These are phyloP conservation scores for Ivindomyrus marchei DNA, from an alignment of 2,113 vertebrate genomes.

Conservation along the genomic window DNA sequence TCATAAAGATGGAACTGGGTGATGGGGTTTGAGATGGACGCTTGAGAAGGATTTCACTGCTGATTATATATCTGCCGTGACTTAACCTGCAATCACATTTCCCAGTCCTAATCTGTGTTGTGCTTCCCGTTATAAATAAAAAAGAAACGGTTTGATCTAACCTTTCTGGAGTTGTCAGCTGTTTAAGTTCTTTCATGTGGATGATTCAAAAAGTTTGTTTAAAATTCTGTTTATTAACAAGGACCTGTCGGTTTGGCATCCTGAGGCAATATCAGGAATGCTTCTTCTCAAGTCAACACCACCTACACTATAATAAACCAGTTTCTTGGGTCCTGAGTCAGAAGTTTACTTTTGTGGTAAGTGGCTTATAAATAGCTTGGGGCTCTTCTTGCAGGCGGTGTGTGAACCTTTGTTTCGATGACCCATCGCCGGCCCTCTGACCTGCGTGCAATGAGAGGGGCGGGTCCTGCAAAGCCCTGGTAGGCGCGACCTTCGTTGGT, in stretches of 20 bases:
- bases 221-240: not conserved
- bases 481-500: constrained; percentile 42
- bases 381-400: not conserved
- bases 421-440: not conserved
- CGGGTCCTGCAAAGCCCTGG: constrained; percentile 42
- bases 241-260: not conserved
- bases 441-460: constrained; percentile 7
- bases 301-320: not conserved
- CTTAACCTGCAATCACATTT: not conserved
- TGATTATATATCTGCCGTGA: not conserved
- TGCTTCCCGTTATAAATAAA: not conserved
- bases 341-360: not conserved
- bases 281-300: not conserved
- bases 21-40: not conserved
- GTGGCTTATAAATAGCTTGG: not conserved
- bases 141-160: not conserved
- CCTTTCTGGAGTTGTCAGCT: not conserved
- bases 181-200: not conserved
- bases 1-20: not conserved
- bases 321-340: not conserved
- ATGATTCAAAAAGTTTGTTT: not conserved
- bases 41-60: not conserved
- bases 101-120: not conserved
- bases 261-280: not conserved
- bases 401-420: not conserved